A percentile compares a stretch with the other conserved stretches of the same genome.
These are phyloP conservation scores for Eilema griseolum DNA, from an alignment of 2,888 invertebrate genomes.

Conservation along the genomic window DNA sequence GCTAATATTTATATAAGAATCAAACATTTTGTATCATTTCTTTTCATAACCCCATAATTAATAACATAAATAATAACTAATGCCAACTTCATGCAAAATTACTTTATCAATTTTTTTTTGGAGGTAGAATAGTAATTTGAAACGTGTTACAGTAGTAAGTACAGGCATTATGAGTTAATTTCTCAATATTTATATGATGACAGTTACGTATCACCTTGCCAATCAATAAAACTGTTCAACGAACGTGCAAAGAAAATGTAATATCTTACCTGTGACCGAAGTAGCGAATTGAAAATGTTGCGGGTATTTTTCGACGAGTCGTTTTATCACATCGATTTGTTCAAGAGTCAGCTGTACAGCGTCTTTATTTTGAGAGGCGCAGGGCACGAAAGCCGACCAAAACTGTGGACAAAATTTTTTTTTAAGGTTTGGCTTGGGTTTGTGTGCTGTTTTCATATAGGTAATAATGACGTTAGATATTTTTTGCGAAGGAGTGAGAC, in stretches of 20 bases:
- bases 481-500: too few species aligned
- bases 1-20: too few species aligned
- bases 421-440: too few species aligned
- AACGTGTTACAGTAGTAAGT: too few species aligned
- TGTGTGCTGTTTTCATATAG: too few species aligned
- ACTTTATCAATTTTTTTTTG: too few species aligned
- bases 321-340: slow-evolving; percentile 91
- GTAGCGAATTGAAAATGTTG: slow-evolving; percentile 88
- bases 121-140: too few species aligned
- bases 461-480: not conserved
- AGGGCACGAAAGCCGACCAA: slow-evolving; percentile 91
- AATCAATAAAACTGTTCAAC: not conserved
- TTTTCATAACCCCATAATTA: too few species aligned
- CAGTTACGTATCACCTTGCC: not conserved
- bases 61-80: too few species aligned
- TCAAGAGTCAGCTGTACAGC: slow-evolving; percentile 91
- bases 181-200: not conserved
- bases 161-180: not conserved
- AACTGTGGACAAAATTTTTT: slow-evolving; percentile 80
- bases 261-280: slow-evolving; percentile 88
- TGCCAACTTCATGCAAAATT: too few species aligned
- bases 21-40: too few species aligned
- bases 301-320: slow-evolving; percentile 90
- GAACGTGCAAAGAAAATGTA: not conserved
- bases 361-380: slow-evolving; percentile 90